Percentiles rank a stretch among this genome's conserved stretches.
phyloP scores from a whole-genome alignment of 2,113 vertebrate genomes.

The Gallinago jamesoni region DNA sequence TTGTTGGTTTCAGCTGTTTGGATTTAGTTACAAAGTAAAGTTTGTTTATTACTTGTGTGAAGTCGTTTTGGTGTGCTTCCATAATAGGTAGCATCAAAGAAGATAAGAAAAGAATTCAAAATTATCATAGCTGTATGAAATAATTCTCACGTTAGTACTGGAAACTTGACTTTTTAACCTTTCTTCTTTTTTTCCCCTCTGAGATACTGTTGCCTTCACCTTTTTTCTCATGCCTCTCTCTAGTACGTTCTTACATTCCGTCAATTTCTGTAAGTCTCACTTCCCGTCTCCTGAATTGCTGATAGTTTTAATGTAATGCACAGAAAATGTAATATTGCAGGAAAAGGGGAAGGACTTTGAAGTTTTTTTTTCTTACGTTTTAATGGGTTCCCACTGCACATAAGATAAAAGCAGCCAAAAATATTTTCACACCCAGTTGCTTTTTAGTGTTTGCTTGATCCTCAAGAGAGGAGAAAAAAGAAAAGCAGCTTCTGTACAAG shows the following conservation, averaged over 20 bases:
- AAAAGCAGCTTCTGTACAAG: not conserved
- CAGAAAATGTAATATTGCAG: not conserved
- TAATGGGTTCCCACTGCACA: not conserved
- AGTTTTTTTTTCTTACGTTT: not conserved
- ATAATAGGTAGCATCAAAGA: not conserved
- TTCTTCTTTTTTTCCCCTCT: rapidly evolving
- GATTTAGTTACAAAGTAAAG: not conserved
- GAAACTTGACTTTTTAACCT: rapidly evolving
- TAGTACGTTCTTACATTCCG: not conserved
- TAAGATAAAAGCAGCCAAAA: conserved; percentile 35
- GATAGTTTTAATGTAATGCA: not conserved
- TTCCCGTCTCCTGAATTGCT: not conserved
- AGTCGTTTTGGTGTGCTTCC: not conserved
- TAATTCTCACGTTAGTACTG: not conserved
- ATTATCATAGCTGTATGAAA: rapidly evolving
- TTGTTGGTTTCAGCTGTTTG: not conserved
- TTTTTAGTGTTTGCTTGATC: not conserved
- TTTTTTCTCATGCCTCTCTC: not conserved
- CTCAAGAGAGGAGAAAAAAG: not conserved
- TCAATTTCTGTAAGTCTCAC: not conserved
- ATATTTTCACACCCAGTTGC: not conserved
- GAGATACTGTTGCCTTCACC: not conserved
- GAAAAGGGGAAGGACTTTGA: not conserved
- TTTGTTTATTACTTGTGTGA: not conserved
- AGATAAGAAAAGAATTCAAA: not conserved